These are phyloP conservation scores for Anguilla megastoma DNA, from an alignment of 2,797 vertebrate genomes.

Conservation along the genomic window DNA sequence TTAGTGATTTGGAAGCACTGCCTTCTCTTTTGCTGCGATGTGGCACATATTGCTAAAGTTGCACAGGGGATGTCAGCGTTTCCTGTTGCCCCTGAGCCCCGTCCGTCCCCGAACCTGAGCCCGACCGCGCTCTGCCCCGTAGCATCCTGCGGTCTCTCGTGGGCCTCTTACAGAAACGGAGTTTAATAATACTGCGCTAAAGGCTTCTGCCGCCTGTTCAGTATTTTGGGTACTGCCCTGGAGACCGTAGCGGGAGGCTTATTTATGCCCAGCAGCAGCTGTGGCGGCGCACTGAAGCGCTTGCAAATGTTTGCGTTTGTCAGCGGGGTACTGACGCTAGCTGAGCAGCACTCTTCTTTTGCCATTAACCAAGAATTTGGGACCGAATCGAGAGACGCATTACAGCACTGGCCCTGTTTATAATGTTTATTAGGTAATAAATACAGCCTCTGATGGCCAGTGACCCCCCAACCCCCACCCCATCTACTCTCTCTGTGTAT, in stretches of 20 bases:
- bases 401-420: background rate
- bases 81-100: too few relatives aligned
- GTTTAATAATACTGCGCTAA: background rate
- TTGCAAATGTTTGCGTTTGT: background rate
- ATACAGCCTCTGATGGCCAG: background rate
- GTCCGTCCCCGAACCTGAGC: background rate
- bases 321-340: background rate
- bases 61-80: too few relatives aligned
- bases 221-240: background rate
- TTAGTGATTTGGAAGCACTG: background rate
- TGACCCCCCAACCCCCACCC: too few relatives aligned
- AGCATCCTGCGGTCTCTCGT: too few relatives aligned
- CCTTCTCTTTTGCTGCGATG: background rate
- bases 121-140: background rate
- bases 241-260: background rate
- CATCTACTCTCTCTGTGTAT: background rate
- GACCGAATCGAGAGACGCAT: background rate
- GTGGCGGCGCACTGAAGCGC: background rate
- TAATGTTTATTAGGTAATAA: background rate
- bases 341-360: background rate
- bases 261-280: background rate
- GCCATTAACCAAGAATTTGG: background rate
- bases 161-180: background rate
- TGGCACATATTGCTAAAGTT: too few relatives aligned
- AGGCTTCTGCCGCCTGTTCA: background rate